These are phyloP conservation scores for Aspidoscelis tigris DNA, from an alignment of 2,113 vertebrate genomes.

Conservation along the genomic window DNA sequence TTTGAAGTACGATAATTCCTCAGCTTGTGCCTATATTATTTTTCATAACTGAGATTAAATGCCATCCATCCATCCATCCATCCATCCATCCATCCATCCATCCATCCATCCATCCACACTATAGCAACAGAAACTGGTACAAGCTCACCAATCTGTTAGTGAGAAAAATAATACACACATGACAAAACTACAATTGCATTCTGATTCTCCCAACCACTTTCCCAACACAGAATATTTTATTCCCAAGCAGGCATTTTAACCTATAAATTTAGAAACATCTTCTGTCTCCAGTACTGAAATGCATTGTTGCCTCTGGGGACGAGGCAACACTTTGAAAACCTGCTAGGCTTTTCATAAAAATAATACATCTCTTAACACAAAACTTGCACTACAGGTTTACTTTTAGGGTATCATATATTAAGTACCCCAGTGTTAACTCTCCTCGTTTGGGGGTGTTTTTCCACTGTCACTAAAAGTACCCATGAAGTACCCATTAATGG, in stretches of 20 bases:
- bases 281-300: not conserved
- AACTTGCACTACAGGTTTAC: too few relatives aligned
- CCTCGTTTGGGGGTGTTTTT: too few relatives aligned
- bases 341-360: too few relatives aligned
- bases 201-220: not conserved
- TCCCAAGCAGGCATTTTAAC: too few relatives aligned
- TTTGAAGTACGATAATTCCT: not conserved
- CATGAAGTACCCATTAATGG: too few relatives aligned
- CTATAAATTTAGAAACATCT: not conserved
- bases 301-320: not conserved
- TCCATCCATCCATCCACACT: not conserved
- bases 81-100: not conserved
- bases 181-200: constrained; percentile 9
- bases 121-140: not conserved
- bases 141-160: not conserved
- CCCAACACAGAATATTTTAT: not conserved
- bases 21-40: not conserved
- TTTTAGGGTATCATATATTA: too few relatives aligned
- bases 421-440: too few relatives aligned
- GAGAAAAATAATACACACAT: not conserved
- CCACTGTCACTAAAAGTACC: too few relatives aligned
- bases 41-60: constrained; percentile 51
- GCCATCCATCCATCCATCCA: not conserved
- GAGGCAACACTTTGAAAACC: not conserved
- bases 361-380: too few relatives aligned